Conservation (phyloP, 2,113 vertebrate species). For the Sciurus niger region DNA sequence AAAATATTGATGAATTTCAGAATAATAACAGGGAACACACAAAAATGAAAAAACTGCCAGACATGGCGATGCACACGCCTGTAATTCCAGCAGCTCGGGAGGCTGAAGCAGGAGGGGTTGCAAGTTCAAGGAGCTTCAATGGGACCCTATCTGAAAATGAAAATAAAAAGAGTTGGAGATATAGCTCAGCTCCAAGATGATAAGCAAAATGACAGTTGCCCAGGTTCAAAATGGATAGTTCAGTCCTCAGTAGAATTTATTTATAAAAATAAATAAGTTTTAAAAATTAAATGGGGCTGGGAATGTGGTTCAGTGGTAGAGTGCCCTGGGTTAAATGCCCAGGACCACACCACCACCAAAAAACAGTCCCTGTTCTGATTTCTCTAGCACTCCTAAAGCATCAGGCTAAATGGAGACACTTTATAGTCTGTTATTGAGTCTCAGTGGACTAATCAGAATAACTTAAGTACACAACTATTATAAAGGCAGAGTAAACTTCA, state of each 20-base stretch:
- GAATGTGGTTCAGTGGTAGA: background rate
- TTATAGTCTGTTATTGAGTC: background rate
- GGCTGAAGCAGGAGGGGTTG: background rate
- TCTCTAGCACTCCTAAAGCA: background rate
- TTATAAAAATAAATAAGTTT: no score
- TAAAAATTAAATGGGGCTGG: no score
- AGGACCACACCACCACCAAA: no score
- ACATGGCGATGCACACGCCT: background rate
- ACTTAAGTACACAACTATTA: background rate
- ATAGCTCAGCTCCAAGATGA: background rate
- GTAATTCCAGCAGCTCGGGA: background rate
- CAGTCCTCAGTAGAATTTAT: background rate
- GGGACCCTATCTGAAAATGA: no score
- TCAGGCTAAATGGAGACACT: background rate
- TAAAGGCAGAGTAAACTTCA: background rate
- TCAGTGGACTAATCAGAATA: background rate
- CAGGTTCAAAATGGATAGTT: background rate
- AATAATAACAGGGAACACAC: background rate
- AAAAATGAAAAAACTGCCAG: background rate
- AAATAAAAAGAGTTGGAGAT: no score
- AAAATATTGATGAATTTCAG: background rate
- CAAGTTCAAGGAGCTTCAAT: background rate
- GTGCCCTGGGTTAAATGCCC: no score
- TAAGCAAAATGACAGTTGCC: background rate
- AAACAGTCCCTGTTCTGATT: background rate